Conservation (phyloP, 2,888 invertebrate genomes). For the Lochmaea capreae region DNA sequence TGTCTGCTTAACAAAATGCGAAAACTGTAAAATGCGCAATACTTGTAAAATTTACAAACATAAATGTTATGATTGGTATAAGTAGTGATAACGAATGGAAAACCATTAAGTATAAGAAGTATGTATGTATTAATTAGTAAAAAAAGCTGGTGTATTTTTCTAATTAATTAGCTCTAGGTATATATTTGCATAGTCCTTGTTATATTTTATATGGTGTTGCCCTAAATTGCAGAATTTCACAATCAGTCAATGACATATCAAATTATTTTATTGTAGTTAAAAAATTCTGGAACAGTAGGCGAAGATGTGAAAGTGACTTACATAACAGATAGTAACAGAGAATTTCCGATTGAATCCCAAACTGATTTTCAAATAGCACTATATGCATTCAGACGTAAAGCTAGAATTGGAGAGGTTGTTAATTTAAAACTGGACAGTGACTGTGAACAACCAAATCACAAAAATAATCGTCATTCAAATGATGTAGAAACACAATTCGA, state of each 20-base stretch:
- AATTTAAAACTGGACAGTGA: constrained; percentile 61
- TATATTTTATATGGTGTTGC: not conserved
- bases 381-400: constrained; percentile 61
- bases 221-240: not conserved
- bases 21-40: not conserved
- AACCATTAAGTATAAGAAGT: too few relatives aligned
- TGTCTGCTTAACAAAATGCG: not conserved
- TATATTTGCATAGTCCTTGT: too few relatives aligned
- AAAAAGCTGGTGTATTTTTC: not conserved
- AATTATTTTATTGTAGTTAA: constrained; percentile 56
- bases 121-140: not conserved
- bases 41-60: not conserved
- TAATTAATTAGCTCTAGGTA: not conserved
- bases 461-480: constrained; percentile 46
- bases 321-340: constrained; percentile 62
- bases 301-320: constrained; percentile 64
- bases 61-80: not conserved
- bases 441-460: constrained; percentile 43
- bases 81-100: not conserved
- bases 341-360: constrained; percentile 64
- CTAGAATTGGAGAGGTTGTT: constrained; percentile 61
- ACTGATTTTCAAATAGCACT: constrained; percentile 65
- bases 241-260: not conserved
- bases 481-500: constrained; percentile 57
- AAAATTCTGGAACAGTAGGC: constrained; percentile 63